Evolutionary conservation across 1,140 invertebrate species (phyloP).

Genomic region (Trypoxylus dichotomus): DNA sequence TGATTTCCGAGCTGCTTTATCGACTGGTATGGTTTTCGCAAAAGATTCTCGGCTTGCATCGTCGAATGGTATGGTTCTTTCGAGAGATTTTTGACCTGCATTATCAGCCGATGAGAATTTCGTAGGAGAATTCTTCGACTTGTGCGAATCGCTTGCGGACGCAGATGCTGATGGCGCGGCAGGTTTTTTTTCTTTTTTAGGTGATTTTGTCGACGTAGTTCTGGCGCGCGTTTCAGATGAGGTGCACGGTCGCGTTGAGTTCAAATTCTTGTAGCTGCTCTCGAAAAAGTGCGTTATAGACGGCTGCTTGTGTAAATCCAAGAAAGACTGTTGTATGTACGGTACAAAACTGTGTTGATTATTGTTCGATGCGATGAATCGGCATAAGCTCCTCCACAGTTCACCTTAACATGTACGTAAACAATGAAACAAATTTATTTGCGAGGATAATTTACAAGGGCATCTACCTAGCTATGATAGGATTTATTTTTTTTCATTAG

Average conservation of each 20-base stretch:
- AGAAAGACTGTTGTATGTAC: slow-evolving; percentile 49
- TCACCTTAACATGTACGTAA: slow-evolving; percentile 39
- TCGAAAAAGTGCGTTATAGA: slow-evolving; percentile 40
- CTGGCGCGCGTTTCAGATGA: background rate
- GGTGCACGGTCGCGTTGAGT: background rate
- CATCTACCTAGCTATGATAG: too few species aligned
- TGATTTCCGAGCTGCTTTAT: background rate
- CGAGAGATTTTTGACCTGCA: too few species aligned
- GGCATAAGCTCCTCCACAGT: slow-evolving; percentile 47
- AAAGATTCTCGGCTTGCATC: too few species aligned
- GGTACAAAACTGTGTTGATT: slow-evolving; percentile 42
- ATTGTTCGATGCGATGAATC: slow-evolving; percentile 40
- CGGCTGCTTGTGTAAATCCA: slow-evolving; percentile 48
- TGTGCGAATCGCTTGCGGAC: too few species aligned
- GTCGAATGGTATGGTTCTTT: too few species aligned
- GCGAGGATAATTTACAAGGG: too few species aligned
- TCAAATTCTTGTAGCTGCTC: background rate
- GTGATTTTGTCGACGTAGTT: background rate
- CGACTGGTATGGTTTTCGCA: background rate
- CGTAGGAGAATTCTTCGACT: background rate
- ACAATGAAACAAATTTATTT: background rate
- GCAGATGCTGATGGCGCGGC: too few species aligned
- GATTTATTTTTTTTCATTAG: too few species aligned
- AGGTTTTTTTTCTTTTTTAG: too few species aligned
- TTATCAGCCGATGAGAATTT: too few species aligned